A percentile compares a stretch with the other conserved stretches of the same genome.
Conservation (phyloP, 2,797 vertebrate species). For the Nasua narica region DNA sequence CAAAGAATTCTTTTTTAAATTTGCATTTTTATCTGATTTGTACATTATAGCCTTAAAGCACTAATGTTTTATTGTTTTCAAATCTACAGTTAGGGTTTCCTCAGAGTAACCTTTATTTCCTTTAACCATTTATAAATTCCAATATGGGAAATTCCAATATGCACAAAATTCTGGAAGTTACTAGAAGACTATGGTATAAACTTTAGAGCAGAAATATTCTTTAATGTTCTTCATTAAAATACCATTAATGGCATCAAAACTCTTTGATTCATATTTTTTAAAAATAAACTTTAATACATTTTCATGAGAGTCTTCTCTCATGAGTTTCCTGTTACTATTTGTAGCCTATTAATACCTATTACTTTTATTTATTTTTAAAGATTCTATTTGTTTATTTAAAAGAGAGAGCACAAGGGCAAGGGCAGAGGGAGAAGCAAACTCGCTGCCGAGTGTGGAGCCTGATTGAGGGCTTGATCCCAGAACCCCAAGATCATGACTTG, state of each 20-base stretch:
- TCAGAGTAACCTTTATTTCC: conserved; percentile 22
- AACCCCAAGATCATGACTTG: not conserved
- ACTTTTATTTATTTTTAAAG: not conserved
- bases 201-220: not conserved
- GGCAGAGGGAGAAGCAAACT: not conserved
- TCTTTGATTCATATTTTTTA: not conserved
- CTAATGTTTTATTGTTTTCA: not conserved
- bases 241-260: not conserved
- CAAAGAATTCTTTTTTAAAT: conserved; percentile 29
- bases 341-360: conserved; percentile 12
- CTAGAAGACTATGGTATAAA: not conserved
- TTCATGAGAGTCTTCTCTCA: not conserved
- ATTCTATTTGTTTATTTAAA: not conserved
- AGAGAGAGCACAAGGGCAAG: not conserved
- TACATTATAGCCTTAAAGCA: not conserved
- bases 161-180: conserved; percentile 9
- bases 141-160: conserved; percentile 8
- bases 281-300: not conserved
- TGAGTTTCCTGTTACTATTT: conserved; percentile 33
- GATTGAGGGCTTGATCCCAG: not conserved
- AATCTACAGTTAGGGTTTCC: not conserved
- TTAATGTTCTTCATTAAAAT: no score
- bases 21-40: conserved; percentile 31
- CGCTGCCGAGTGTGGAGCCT: not conserved
- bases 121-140: conserved; percentile 15